Percentiles rank a stretch among this genome's conserved stretches.
phyloP scores from a whole-genome alignment of 1,140 invertebrate species.

The Philotrypesis tridentata region DNA sequence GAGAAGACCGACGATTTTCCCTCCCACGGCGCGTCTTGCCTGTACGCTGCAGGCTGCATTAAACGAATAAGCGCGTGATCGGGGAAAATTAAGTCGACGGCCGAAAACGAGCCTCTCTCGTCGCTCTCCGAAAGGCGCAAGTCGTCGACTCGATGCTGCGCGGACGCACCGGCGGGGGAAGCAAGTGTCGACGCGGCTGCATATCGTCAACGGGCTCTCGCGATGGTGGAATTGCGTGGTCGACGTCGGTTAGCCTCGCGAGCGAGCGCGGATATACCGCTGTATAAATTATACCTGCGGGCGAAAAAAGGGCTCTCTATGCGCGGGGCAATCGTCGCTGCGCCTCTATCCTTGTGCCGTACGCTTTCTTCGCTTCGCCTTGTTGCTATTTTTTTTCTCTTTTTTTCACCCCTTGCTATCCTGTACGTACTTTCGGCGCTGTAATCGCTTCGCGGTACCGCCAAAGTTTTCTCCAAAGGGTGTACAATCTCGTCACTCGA shows the following conservation, averaged over 20 bases:
- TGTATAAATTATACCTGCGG: neutral
- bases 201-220: conserved; percentile 42
- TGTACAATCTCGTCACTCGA: too few species aligned
- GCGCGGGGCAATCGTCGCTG: neutral
- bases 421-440: too few species aligned
- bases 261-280: neutral
- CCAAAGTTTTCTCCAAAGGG: too few species aligned
- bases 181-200: neutral
- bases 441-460: neutral
- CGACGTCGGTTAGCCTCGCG: conserved; percentile 50
- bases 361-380: neutral
- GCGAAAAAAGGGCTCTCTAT: too few species aligned
- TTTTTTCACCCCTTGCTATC: too few species aligned
- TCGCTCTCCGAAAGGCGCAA: neutral
- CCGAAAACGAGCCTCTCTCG: neutral
- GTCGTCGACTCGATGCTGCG: neutral
- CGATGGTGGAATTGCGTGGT: conserved; percentile 57
- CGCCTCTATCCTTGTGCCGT: neutral
- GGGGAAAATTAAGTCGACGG: too few species aligned
- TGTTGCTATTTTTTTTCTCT: neutral
- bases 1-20: neutral
- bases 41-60: too few species aligned
- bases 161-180: too few species aligned
- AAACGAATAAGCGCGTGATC: neutral
- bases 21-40: too few species aligned